A percentile compares a stretch with the other conserved stretches of the same genome.
phyloP scores from a whole-genome alignment of 2,797 vertebrate genomes.

The Rhinichthys osculus region DNA sequence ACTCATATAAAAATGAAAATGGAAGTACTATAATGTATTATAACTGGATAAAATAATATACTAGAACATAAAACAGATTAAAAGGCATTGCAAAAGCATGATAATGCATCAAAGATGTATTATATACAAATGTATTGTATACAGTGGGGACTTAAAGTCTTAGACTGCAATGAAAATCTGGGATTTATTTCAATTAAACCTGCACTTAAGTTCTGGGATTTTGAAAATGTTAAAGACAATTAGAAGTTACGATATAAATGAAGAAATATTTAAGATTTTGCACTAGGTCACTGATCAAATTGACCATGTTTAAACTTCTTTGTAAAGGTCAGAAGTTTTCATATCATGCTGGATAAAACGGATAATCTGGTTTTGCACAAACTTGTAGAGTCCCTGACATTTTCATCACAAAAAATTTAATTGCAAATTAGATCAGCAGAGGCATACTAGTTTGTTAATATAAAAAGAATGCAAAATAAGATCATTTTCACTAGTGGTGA shows the following conservation, averaged over 20 bases:
- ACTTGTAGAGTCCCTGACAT: constrained; percentile 1
- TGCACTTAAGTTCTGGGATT: not conserved
- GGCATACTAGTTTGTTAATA: not conserved
- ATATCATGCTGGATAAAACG: not conserved
- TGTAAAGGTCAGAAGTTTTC: constrained; percentile 20
- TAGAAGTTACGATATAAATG: not conserved
- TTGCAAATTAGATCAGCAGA: not conserved
- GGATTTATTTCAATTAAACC: not conserved
- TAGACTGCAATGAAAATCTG: not conserved
- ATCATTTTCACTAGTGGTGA: not conserved
- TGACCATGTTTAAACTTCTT: not conserved
- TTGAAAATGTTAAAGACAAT: not conserved
- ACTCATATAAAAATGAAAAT: not conserved
- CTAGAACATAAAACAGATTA: not conserved
- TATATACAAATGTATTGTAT: not conserved
- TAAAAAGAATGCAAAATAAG: not conserved
- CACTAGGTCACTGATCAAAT: not conserved
- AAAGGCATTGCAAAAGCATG: not conserved
- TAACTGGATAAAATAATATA: not conserved
- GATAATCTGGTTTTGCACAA: not conserved
- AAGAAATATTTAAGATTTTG: not conserved
- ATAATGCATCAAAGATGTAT: not conserved
- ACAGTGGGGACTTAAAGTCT: no score
- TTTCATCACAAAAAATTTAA: not conserved
- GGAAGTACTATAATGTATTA: not conserved